Conservation (phyloP, 2,113 vertebrate genomes). For the Rhizomys pruinosus region DNA sequence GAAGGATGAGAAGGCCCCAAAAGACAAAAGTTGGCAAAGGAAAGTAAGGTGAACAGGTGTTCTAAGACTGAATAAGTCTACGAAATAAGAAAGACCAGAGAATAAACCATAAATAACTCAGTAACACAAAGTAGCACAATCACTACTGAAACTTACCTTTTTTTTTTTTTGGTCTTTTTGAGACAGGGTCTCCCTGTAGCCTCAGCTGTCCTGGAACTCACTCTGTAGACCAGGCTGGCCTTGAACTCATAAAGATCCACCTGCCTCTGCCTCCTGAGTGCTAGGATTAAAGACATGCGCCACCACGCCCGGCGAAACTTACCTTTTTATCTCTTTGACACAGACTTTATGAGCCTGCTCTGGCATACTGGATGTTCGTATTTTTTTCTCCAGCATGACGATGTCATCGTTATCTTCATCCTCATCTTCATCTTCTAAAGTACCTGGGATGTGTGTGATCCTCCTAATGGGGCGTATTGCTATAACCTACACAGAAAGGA, state of each 20-base stretch:
- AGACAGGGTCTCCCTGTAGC: no score
- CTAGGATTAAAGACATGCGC: no score
- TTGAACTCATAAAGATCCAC: no score
- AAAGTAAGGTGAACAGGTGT: neutral
- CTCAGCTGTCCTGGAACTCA: no score
- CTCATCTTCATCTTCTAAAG: conserved; percentile 90
- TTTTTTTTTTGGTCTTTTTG: no score
- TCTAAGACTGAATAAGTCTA: accelerated
- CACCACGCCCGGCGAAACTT: neutral
- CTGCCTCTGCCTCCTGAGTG: no score
- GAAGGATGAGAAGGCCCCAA: neutral
- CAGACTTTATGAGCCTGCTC: conserved; percentile 95
- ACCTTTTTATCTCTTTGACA: conserved; percentile 96
- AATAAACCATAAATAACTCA: neutral
- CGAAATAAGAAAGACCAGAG: neutral
- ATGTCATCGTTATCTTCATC: conserved; percentile 95
- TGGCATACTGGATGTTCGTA: conserved; percentile 93
- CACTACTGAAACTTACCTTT: no score
- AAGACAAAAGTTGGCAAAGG: neutral
- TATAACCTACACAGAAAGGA: conserved; percentile 85
- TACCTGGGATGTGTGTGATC: conserved; percentile 87
- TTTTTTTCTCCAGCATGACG: conserved; percentile 92
- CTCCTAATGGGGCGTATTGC: conserved; percentile 90
- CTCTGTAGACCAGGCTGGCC: no score
- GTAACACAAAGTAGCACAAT: neutral